phyloP scores from a whole-genome alignment of 1,140 invertebrate species.

The Trigoniulus corallinus region DNA sequence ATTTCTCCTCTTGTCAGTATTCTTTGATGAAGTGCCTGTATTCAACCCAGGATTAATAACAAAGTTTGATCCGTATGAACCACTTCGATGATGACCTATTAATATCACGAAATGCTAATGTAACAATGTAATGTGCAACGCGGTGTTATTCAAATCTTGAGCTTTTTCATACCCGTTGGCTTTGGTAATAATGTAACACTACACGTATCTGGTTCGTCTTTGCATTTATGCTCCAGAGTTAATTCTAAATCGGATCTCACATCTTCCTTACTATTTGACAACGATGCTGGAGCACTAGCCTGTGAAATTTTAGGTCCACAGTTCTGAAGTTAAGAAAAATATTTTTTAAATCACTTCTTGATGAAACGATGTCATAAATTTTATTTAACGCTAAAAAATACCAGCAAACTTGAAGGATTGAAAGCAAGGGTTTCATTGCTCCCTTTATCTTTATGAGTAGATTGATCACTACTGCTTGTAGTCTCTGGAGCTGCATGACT shows the following conservation, averaged over 20 bases:
- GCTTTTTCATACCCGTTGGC: neutral
- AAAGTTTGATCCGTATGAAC: neutral
- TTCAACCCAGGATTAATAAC: neutral
- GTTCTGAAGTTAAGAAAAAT: neutral
- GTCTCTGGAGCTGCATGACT: neutral
- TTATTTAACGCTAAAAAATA: conserved; percentile 3
- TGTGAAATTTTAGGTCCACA: conserved; percentile 6
- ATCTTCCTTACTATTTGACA: conserved; percentile 23
- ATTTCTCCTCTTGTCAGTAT: neutral
- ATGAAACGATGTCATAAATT: conserved; percentile 8
- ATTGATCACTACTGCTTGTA: neutral
- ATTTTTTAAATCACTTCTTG: conserved; percentile 3
- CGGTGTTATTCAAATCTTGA: neutral
- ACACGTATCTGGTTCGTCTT: neutral
- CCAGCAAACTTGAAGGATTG: neutral
- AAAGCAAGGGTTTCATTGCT: neutral
- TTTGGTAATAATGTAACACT: too few species aligned
- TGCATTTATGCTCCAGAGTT: neutral
- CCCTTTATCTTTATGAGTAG: neutral
- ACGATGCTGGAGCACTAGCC: conserved; percentile 22
- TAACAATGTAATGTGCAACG: neutral
- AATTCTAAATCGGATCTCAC: conserved; percentile 5
- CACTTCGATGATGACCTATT: neutral
- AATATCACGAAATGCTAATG: neutral
- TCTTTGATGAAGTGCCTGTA: neutral